Conservation (phyloP, 1,140 invertebrate species). For the Trichonephila clavipes region DNA sequence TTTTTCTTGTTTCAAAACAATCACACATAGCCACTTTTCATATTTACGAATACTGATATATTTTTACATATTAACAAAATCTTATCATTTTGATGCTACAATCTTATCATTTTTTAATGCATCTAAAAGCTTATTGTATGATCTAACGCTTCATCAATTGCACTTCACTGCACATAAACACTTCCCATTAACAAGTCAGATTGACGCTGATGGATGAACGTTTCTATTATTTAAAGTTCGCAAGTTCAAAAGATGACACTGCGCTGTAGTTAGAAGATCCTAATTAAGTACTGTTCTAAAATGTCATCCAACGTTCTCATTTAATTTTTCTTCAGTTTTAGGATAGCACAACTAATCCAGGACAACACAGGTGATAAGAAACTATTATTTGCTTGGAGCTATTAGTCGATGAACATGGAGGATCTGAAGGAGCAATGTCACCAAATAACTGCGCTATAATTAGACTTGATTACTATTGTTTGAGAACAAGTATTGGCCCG, state of each 20-base stretch:
- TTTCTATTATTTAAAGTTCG: not conserved
- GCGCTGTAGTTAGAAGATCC: not conserved
- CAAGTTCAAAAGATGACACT: not conserved
- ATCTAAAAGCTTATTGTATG: not conserved
- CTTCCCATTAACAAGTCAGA: not conserved
- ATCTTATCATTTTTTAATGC: not conserved
- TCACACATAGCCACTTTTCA: not conserved
- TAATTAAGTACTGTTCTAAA: constrained; percentile 34
- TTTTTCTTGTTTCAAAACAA: not conserved
- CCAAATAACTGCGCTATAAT: not conserved
- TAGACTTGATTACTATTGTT: not conserved
- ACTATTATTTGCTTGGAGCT: not conserved
- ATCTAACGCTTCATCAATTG: not conserved
- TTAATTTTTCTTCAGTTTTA: not conserved
- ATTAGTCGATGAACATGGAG: constrained; percentile 5
- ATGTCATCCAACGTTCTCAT: not conserved
- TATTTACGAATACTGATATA: not conserved
- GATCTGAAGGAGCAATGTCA: not conserved
- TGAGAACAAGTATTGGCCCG: not conserved
- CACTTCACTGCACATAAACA: not conserved
- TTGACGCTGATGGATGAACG: not conserved
- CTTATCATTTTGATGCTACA: not conserved
- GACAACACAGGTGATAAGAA: not conserved
- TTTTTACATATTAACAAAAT: constrained; percentile 28
- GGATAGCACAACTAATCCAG: not conserved